These are phyloP conservation scores for Salarias fasciatus DNA, from an alignment of 2,797 vertebrate genomes.

Conservation along the genomic window DNA sequence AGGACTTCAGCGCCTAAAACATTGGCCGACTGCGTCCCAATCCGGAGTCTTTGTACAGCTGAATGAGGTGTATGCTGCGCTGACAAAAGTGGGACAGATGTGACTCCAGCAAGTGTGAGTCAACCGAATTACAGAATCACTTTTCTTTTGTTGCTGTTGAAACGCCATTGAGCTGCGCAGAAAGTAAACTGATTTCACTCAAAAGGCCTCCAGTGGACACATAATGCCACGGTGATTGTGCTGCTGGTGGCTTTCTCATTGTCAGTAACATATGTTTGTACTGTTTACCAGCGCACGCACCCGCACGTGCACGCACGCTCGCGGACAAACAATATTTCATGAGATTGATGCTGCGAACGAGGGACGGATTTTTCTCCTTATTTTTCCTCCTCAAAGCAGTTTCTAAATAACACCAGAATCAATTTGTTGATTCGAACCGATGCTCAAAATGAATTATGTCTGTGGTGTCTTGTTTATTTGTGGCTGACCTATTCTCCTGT, in stretches of 20 bases:
- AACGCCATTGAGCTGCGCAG: slow-evolving; percentile 53
- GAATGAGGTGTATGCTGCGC: slow-evolving; percentile 21
- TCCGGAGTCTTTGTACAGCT: slow-evolving; percentile 28
- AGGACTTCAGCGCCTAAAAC: slow-evolving; percentile 8
- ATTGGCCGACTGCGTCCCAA: slow-evolving; percentile 21
- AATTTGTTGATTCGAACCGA: slow-evolving; percentile 27
- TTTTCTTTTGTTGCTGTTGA: slow-evolving; percentile 58
- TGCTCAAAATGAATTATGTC: slow-evolving; percentile 42
- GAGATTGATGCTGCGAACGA: no score
- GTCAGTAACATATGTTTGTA: slow-evolving; percentile 10
- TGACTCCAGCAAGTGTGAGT: slow-evolving; percentile 36
- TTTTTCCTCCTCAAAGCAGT: background rate
- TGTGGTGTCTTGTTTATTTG: slow-evolving; percentile 40
- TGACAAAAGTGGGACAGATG: slow-evolving; percentile 67
- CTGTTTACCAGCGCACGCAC: slow-evolving; percentile 3
- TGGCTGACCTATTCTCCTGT: slow-evolving; percentile 60
- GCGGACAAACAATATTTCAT: background rate
- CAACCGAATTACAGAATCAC: slow-evolving; percentile 59
- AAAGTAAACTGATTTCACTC: slow-evolving; percentile 69
- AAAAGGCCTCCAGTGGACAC: slow-evolving; percentile 34
- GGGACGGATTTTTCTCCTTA: background rate
- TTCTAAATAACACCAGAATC: slow-evolving; percentile 40
- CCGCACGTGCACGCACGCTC: background rate
- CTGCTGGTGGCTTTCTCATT: slow-evolving; percentile 46
- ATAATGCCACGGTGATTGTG: slow-evolving; percentile 64